Conservation (phyloP, 2,113 vertebrate genomes). For the Hypanus sabinus region DNA sequence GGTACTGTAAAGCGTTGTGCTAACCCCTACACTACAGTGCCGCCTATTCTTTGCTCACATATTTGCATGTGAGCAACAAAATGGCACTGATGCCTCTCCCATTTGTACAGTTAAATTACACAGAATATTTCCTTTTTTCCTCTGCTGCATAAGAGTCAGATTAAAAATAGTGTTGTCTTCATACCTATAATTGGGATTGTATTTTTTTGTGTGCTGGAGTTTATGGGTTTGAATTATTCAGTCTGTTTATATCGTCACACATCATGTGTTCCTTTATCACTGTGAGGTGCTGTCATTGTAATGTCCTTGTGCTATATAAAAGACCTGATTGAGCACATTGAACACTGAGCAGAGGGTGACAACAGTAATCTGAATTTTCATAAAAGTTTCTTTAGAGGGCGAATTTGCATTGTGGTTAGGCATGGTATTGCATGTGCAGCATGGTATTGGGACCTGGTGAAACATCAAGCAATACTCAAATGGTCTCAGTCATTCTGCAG, state of each 20-base stretch:
- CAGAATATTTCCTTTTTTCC: neutral
- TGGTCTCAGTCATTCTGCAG: neutral
- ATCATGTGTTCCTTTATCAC: neutral
- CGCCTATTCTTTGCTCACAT: too few relatives aligned
- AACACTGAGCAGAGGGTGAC: neutral
- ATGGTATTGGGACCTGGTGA: neutral
- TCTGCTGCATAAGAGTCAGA: neutral
- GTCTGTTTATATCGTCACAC: neutral
- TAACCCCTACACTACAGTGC: too few relatives aligned
- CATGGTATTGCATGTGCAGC: neutral
- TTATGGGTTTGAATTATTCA: neutral
- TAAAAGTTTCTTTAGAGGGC: neutral
- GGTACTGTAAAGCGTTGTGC: too few relatives aligned
- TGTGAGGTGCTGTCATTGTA: neutral
- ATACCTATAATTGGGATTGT: neutral
- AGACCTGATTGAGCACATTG: neutral
- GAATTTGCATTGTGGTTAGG: neutral
- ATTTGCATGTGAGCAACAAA: too few relatives aligned
- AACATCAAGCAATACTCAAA: neutral
- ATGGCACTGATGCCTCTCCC: neutral
- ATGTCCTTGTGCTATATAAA: neutral
- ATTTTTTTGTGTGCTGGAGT: neutral
- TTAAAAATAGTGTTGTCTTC: neutral
- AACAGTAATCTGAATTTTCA: neutral
- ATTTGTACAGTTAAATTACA: neutral